A percentile compares a stretch with the other conserved stretches of the same genome.
Evolutionary conservation across 2,113 vertebrate species (phyloP).

Genomic region (Chlamydotis undulata): DNA sequence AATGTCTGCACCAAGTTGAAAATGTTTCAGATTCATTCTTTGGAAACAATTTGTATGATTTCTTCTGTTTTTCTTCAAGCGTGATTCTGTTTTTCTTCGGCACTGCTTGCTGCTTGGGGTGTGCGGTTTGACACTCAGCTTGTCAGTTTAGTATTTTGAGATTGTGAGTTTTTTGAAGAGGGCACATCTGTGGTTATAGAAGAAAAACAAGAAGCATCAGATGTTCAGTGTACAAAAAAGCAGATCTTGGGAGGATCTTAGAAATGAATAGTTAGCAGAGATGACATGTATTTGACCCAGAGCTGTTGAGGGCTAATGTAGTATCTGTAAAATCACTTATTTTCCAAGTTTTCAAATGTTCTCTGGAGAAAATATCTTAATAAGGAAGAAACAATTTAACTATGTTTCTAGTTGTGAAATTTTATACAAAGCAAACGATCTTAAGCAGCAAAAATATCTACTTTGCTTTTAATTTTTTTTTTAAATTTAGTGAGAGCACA

Average conservation of each 20-base stretch:
- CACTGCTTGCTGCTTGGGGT: slow-evolving; percentile 41
- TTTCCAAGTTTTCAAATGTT: neutral
- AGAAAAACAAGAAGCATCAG: slow-evolving; percentile 54
- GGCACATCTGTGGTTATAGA: slow-evolving; percentile 60
- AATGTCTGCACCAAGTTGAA: neutral
- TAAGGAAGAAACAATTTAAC: neutral
- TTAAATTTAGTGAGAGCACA: neutral
- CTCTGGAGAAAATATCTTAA: neutral
- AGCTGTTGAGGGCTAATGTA: neutral
- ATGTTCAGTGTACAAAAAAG: slow-evolving; percentile 32
- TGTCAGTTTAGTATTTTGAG: slow-evolving; percentile 59
- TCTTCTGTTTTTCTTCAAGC: slow-evolving; percentile 53
- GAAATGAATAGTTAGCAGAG: slow-evolving; percentile 28
- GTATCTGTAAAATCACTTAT: neutral
- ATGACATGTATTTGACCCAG: slow-evolving; percentile 13
- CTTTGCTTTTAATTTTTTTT: neutral
- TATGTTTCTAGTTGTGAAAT: neutral
- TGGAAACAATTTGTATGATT: slow-evolving; percentile 50
- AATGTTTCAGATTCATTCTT: slow-evolving; percentile 34
- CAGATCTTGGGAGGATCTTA: slow-evolving; percentile 39
- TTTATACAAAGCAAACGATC: neutral
- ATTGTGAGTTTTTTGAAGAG: slow-evolving; percentile 71
- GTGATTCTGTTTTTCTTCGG: slow-evolving; percentile 52
- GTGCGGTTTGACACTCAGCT: slow-evolving; percentile 60
- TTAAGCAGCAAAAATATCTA: neutral